Base-by-base conservation (phyloP, 2,888 invertebrate species). In the Himalopsyche tibetana region DNA sequence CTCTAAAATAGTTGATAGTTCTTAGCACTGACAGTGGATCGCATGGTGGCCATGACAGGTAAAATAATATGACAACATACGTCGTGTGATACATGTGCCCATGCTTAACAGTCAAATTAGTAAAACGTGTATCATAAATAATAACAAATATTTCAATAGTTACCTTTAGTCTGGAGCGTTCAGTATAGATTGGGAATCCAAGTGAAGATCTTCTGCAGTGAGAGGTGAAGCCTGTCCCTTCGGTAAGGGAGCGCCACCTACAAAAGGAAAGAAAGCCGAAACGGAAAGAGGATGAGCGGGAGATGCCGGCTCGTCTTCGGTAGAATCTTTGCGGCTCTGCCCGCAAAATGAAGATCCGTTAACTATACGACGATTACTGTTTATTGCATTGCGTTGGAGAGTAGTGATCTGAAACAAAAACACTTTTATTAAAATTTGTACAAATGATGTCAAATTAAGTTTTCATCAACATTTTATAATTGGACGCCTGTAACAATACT, bases 181-280 rank as follows among this genome's bases (percentile, higher is more conserved):
- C 81, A 96, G 92, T 84, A 96, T 92, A 36, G 95, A 96, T 90
- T 95, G 95, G 5, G 96, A 94, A 91, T 96, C 96, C 86, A 95
- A 17, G 91, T 90, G 28, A 92, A 89, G 55, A 91, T 90, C 82
- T 93, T 94, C 90, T 89, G 91, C 85, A 92, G 92, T 90, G 55
- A 91, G 36, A 80, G 56, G 17, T 28, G 86, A 40, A 51, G 69
- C 82, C 74, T 74, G 74, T 88, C 88, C 15, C 28, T 80, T n/a
- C 38, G 19, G 28, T 82, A 69, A 9, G 45, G 81, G 51, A 9
- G 84, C 45, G 4, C 79, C 86, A 17, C 88, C 88, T n/a, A 92
- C 92, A 90, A 93, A 93, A 5, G 93, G 93, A 89, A 91, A 92
- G 91, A 93, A 93, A 28, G 93, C 91, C 2, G 92, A 90, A 11